Base-by-base conservation (phyloP, 2,113 vertebrate genomes). In the Garra rufa region DNA sequence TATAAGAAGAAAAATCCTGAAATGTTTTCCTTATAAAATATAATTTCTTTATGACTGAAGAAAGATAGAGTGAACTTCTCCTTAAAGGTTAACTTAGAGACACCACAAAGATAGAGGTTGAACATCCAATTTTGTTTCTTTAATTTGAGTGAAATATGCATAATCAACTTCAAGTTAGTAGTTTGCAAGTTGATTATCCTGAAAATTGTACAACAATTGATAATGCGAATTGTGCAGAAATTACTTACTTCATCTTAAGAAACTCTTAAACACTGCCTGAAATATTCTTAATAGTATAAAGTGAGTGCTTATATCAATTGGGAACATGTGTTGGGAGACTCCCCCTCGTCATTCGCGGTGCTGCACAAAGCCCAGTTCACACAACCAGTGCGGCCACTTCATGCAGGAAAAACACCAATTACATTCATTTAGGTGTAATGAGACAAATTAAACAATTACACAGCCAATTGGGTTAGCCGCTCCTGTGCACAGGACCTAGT, bases 401-500 rank as follows among this genome's bases (percentile, higher is more conserved):
- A 81, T 34, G 63, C 65, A 75, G 78, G 84, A 88, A 91, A 91
- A 92, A 91, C 88, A 90, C 85, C 90, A 92, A 93, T 93, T 92
- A 91, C 90, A 87, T 88, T 88, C 87, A 91, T 91, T 91, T 90
- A 71, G 41, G 87, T 92, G 90, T 92, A 92, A 93, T 93, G 90
- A 92, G 84, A 91, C 90, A 90, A 93, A 93, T 95, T 91, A 93
- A 92, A 92, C 90, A 92, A 92, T 95, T 94, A 93, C 89, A 90
- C 93, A 91, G 92, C 87, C 91, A 89, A 93, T 90, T 92, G 91
- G 90, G 89, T 93, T 91, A 91, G 89, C 79, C 15, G 89, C 87
- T 89, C 70, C 87, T 88, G 76, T 85, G 88, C 88, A 86, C 87
- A 85, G 76, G 89, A 88, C 87, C 90, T 88, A 86, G 15, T 34